Percentiles rank a stretch among this genome's conserved stretches.
Evolutionary conservation across 2,888 invertebrate genomes (phyloP).

Genomic region (Epiblema foenella): DNA sequence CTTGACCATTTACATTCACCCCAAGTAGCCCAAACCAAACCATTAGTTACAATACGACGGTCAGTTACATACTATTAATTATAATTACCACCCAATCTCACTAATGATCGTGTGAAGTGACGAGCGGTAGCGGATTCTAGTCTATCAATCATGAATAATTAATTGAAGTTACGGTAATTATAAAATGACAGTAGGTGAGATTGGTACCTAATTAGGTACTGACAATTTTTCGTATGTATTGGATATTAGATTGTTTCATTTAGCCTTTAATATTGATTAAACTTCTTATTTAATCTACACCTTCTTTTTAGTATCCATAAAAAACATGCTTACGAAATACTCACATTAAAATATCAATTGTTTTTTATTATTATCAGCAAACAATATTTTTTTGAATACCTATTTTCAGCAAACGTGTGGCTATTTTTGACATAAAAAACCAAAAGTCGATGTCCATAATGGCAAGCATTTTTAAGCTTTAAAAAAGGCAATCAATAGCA

Average conservation of each 20-base stretch:
- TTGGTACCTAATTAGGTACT: constrained; percentile 16
- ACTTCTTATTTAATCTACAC: not conserved
- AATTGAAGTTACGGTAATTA: constrained; percentile 21
- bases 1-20: constrained; percentile 48
- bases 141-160: constrained; percentile 29
- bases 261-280: not conserved
- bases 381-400: no score
- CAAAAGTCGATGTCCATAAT: not conserved
- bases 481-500: no score
- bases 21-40: constrained; percentile 68
- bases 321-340: no score
- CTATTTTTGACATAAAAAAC: no score
- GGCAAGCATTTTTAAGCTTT: not conserved
- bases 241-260: not conserved
- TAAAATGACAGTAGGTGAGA: constrained; percentile 10
- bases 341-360: no score
- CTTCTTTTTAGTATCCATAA: no score
- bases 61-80: constrained; percentile 77
- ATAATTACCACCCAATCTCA: constrained; percentile 74
- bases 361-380: no score
- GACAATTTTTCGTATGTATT: not conserved
- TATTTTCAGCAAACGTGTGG: no score
- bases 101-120: constrained; percentile 51
- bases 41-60: constrained; percentile 75
- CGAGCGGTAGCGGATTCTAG: constrained; percentile 47